Base-by-base conservation (phyloP, 2,113 vertebrate genomes). In the Oryzias melastigma region DNA sequence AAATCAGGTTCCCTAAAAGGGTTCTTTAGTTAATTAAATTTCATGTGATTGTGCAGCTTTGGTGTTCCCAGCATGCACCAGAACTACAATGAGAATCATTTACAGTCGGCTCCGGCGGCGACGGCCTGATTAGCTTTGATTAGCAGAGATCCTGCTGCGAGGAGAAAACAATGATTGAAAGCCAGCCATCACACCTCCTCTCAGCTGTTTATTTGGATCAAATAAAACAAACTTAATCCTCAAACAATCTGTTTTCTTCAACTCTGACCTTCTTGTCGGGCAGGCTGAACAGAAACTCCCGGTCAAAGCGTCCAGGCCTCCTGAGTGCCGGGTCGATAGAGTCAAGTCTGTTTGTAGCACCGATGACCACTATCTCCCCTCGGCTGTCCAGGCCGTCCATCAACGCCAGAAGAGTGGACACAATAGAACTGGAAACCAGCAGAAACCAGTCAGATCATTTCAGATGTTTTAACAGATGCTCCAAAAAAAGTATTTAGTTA, bases 321-420 rank as follows among this genome's bases (percentile, higher is more conserved):
- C 97, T 96, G 92, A 99, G 96, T 84, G 97, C 97, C 19, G 97
- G 97, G 90, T 99, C 97, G 91, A 99, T 98, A 91, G 97, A 98
- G 92, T 99, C 97, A 91, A 99, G 95, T 93, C 97, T 96, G 89
- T 99, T 99, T 89, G 97, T 99, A 97, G 97, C 97, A 97, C 97
- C 97, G 80, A 99, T 98, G 88, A 99, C 95, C 86, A 98, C 96
- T 89, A 99, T 96, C 94, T 98, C 97, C 65, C 97, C 97, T 76
- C 97, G 93, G 76, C 96, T 98, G 92, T 99, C 97, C 93, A 99
- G 90, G 81, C 97, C 97, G 66, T 99, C 97, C 97, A 99, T 99
- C 82, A 99, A 93, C 52, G 97, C 96, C 91, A 99, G 91, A 63
- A 99, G 92, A 7, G 97, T 99, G 70, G 97, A 99, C 73, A 99